Evolutionary conservation across 2,113 vertebrate genomes (phyloP).

Genomic region (Casuarius casuarius): DNA sequence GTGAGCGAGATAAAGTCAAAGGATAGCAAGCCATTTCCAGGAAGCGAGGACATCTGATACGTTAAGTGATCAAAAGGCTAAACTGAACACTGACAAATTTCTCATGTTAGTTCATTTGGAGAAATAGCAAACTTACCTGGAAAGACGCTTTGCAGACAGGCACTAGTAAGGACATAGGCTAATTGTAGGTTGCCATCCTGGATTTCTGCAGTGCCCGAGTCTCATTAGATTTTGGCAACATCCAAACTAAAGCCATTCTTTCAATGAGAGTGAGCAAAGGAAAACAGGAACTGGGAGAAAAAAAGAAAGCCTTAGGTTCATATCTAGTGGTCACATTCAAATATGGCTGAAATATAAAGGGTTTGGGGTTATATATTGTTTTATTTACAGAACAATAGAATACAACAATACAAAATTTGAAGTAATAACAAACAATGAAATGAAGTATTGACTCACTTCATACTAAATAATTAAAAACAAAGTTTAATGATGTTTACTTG

Average conservation of each 20-base stretch:
- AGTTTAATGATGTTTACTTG: background rate
- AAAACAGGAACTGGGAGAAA: background rate
- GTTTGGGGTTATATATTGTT: fast-evolving
- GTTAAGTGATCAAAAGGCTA: background rate
- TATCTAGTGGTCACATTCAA: background rate
- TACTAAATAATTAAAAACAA: background rate
- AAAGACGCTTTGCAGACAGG: background rate
- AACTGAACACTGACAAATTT: background rate
- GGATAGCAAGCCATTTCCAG: background rate
- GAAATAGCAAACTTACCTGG: background rate
- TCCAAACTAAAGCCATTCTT: background rate
- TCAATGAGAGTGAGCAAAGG: background rate
- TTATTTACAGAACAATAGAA: background rate
- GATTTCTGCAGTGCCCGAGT: background rate
- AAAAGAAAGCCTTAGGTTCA: background rate
- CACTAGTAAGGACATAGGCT: background rate
- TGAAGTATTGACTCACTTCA: background rate
- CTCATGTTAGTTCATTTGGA: background rate
- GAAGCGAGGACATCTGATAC: background rate
- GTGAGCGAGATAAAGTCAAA: background rate
- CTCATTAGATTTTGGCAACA: background rate
- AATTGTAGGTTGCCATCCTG: background rate
- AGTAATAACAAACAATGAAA: background rate
- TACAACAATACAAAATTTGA: background rate
- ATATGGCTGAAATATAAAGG: background rate